Percentiles rank a stretch among this genome's conserved stretches.
Evolutionary conservation across 2,888 invertebrate genomes (phyloP).

Genomic region (Agonopterix heracliana): DNA sequence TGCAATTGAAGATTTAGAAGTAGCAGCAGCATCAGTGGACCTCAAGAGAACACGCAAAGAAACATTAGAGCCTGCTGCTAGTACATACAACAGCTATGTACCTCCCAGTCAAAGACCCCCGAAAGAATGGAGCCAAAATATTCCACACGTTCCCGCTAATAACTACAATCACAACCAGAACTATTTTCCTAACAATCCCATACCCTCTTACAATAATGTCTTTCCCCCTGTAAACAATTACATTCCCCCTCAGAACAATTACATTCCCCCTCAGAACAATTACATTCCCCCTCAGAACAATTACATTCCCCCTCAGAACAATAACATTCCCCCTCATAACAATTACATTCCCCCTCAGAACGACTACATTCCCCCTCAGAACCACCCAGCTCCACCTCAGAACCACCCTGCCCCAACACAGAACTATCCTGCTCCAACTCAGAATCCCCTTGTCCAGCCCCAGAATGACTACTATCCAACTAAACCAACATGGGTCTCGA

Average conservation of each 20-base stretch:
- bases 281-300: conserved; percentile 18
- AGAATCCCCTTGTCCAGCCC: conserved; percentile 22
- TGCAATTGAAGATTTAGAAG: conserved; percentile 35
- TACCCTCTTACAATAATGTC: conserved; percentile 23
- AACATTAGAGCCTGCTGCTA: conserved; percentile 30
- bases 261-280: conserved; percentile 15
- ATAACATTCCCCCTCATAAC: conserved; percentile 13
- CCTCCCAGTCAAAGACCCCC: conserved; percentile 29
- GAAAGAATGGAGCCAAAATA: conserved; percentile 22
- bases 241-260: conserved; percentile 14
- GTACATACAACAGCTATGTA: conserved; percentile 32
- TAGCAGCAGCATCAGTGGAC: conserved; percentile 39
- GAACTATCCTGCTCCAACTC: conserved; percentile 17
- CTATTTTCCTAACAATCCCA: conserved; percentile 11
- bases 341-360: conserved; percentile 18
- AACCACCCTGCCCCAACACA: conserved; percentile 19
- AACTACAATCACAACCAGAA: conserved; percentile 15
- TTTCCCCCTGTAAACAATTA: conserved; percentile 9
- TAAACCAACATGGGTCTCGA: conserved; percentile 16
- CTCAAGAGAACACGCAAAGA: conserved; percentile 31
- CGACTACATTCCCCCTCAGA: conserved; percentile 18
- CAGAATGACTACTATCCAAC: conserved; percentile 23
- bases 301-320: conserved; percentile 16
- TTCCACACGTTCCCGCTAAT: conserved; percentile 12
- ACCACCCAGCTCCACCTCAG: conserved; percentile 15